Evolutionary conservation across 2,113 vertebrate genomes (phyloP), one percentile per base, ranked within the genome.

Genomic region (Tylochromis polylepis): DNA sequence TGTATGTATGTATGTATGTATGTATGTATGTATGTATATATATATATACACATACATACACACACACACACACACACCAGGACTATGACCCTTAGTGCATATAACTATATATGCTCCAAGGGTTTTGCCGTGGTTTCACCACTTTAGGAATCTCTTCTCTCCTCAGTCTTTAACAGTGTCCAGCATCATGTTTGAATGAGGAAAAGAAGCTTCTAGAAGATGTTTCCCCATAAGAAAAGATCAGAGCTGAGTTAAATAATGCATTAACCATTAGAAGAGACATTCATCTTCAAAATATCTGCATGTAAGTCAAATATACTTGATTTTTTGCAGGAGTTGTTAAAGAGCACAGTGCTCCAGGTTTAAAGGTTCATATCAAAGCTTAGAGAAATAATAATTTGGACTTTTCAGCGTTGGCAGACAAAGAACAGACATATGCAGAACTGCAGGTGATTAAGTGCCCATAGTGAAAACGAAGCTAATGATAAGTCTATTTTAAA

Each of bases 251-350:
- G 3, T 3, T 65, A 8, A 65, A 36, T 3, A 36, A 12, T 36
- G 0, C 6, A 65, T 12, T 65, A 2, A 5, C 0, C 6, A 7
- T 65, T 65, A 65, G 31, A 65, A n/a, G 31, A 62, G 20, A 3
- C 0, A 0, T 20, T 62, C 60, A 65, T 36, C 0, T 2, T 65
- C 15, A 6, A 70, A 70, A 43, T 6, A 3, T 43, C 65, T 24
- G 38, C 38, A 27, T 10, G 36, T 24, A 4, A 41, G 62, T 67
- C 5, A 67, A 38, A 67, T 67, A 67, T 22, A 14, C 6, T 38
- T 38, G 1, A 38, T 38, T 38, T 67, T 67, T 67, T 67, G 2
- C 34, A 41, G 9, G 11, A 43, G 41, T 72, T 27, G 38, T 70
- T 3, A 70, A 43, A 27, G 38, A 27, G 38, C 38, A 43, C 0